A percentile compares a stretch with the other conserved stretches of the same genome.
phyloP scores from a whole-genome alignment of 2,888 invertebrate species.

The Beris morrisii region DNA sequence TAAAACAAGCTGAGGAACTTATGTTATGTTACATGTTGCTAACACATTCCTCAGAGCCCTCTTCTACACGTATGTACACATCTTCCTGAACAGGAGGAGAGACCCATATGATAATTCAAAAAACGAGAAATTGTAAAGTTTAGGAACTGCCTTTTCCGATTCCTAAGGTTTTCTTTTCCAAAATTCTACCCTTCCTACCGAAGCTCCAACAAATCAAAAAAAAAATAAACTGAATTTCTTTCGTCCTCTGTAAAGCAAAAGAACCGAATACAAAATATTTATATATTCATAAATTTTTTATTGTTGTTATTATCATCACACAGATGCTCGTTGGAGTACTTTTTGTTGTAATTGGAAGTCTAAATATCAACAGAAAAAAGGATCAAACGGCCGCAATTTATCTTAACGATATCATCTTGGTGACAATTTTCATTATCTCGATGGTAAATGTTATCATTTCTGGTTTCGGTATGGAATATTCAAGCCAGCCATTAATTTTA shows the following conservation, averaged over 20 bases:
- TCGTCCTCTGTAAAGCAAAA: not conserved
- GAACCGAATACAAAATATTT: not conserved
- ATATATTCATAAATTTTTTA: constrained; percentile 31
- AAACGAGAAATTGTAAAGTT: too few species aligned
- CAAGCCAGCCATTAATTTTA: constrained; percentile 65
- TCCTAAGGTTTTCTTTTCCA: too few species aligned
- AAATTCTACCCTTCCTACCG: too few species aligned
- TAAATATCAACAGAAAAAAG: constrained; percentile 75
- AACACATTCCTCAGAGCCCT: too few species aligned
- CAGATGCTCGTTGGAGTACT: constrained; percentile 81
- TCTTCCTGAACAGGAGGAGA: too few species aligned
- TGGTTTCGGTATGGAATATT: constrained; percentile 81
- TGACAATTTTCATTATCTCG: constrained; percentile 80
- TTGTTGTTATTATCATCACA: constrained; percentile 40
- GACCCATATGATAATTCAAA: too few species aligned
- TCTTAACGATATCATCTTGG: constrained; percentile 78
- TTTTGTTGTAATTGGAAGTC: constrained; percentile 79
- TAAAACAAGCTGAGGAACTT: too few species aligned
- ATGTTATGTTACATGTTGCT: too few species aligned
- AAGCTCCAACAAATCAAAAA: too few species aligned
- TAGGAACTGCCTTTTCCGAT: too few species aligned
- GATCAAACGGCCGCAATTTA: constrained; percentile 76
- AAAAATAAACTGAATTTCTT: too few species aligned
- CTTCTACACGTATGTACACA: too few species aligned
- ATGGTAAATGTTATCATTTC: constrained; percentile 80